phyloP scores from a whole-genome alignment of 2,113 vertebrate species.

The Crotalus tigris region DNA sequence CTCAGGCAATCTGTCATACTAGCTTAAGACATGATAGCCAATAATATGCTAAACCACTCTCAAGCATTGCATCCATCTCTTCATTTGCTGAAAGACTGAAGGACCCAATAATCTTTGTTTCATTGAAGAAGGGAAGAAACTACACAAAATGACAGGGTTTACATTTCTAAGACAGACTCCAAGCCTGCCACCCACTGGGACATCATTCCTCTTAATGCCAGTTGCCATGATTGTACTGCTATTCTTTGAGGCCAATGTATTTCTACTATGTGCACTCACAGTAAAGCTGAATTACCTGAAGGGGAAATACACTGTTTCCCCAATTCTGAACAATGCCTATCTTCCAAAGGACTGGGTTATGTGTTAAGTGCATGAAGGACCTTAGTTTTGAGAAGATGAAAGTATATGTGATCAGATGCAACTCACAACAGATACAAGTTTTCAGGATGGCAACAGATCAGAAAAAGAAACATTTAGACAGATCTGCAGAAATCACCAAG shows the following conservation, averaged over 20 bases:
- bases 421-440: background rate
- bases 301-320: background rate
- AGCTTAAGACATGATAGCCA: slow-evolving; percentile 34
- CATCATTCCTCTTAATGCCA: background rate
- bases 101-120: slow-evolving; percentile 33
- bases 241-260: background rate
- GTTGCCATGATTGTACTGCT: background rate
- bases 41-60: slow-evolving; percentile 35
- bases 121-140: background rate
- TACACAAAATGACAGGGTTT: background rate
- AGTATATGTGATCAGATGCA: background rate
- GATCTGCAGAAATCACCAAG: background rate
- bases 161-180: background rate
- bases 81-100: slow-evolving; percentile 23
- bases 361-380: background rate
- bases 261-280: background rate
- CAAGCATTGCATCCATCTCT: slow-evolving; percentile 27
- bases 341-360: background rate
- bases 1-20: slow-evolving; percentile 10
- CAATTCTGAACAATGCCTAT: background rate
- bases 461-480: background rate
- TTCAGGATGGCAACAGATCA: background rate
- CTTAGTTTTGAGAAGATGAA: background rate
- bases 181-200: background rate
- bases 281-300: background rate